Percentiles rank a stretch among this genome's conserved stretches.
phyloP scores from a whole-genome alignment of 2,113 vertebrate genomes.

The Catharus minimus region DNA sequence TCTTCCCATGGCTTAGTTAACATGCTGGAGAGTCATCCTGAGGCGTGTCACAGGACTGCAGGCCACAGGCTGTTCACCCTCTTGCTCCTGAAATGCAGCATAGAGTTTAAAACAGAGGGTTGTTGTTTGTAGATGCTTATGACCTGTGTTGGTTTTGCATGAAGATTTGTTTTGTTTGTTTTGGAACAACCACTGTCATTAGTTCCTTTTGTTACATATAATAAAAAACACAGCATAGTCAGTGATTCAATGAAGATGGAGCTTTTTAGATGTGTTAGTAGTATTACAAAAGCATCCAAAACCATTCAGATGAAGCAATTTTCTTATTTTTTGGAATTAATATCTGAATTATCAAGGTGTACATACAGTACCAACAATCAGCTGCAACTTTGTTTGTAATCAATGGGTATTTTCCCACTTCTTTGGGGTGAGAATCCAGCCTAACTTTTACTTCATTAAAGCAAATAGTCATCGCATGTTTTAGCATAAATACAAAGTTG shows the following conservation, averaged over 20 bases:
- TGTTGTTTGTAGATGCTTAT: not conserved
- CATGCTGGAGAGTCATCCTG: not conserved
- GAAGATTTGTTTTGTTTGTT: not conserved
- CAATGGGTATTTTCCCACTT: not conserved
- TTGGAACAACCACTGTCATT: not conserved
- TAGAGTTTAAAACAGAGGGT: not conserved
- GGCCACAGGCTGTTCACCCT: not conserved
- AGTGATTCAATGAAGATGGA: not conserved
- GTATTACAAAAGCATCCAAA: not conserved
- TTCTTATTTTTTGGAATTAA: not conserved
- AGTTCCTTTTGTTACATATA: not conserved
- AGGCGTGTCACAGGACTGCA: not conserved
- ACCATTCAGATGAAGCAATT: not conserved
- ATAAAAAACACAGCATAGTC: not conserved
- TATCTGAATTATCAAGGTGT: not conserved
- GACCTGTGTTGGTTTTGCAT: not conserved
- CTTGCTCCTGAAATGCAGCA: not conserved
- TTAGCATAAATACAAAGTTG: not conserved
- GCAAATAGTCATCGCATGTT: not conserved
- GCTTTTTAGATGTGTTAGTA: not conserved
- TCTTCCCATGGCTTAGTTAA: not conserved
- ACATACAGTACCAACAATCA: not conserved
- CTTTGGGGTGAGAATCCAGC: not conserved
- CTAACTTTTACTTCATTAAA: not conserved
- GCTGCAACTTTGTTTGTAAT: not conserved